Evolutionary conservation across 2,113 vertebrate species (phyloP).

Genomic region (Aplodontia rufa): DNA sequence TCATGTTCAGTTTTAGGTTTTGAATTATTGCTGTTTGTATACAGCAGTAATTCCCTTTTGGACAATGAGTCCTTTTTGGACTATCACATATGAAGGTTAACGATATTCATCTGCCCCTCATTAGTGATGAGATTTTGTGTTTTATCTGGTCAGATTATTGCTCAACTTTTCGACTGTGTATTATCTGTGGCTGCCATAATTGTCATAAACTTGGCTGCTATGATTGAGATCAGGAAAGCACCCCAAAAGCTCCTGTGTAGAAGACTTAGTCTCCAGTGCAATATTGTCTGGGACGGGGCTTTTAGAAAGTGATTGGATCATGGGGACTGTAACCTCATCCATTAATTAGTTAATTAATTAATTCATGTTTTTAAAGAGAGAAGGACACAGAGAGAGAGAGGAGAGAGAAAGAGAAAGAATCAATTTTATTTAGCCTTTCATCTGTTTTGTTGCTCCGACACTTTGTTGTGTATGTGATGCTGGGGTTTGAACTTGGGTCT

Average conservation of each 20-base stretch:
- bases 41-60: neutral
- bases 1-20: neutral
- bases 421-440: no score
- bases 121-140: neutral
- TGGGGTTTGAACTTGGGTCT: no score
- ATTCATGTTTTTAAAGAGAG: no score
- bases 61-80: neutral
- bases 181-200: neutral
- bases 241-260: neutral
- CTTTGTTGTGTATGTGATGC: no score
- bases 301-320: neutral
- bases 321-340: neutral
- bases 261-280: neutral
- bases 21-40: neutral
- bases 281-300: neutral
- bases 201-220: neutral
- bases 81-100: neutral
- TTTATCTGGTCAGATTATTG: neutral
- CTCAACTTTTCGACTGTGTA: neutral
- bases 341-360: no score
- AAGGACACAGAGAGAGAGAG: no score
- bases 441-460: no score
- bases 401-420: no score
- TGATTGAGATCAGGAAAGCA: neutral
- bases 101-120: neutral